Evolutionary conservation across 1,140 invertebrate genomes (phyloP).

Genomic region (Littorina saxatilis): DNA sequence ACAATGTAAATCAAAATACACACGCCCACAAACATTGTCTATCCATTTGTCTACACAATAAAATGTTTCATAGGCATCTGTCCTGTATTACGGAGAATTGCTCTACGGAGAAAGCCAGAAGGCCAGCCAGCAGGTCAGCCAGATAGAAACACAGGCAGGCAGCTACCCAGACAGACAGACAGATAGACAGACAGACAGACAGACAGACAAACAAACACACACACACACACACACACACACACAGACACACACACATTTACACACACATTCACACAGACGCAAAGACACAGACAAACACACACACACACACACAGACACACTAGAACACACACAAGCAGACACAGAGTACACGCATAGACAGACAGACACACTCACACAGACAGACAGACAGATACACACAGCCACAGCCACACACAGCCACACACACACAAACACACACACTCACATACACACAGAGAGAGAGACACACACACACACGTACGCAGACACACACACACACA

Average conservation of each 20-base stretch:
- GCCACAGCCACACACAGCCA: background rate
- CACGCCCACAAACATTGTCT: no score
- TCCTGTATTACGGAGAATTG: no score
- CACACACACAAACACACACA: slow-evolving; percentile 1
- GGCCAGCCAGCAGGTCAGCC: no score
- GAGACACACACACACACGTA: slow-evolving; percentile 8
- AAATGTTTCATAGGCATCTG: no score
- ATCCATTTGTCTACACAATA: no score
- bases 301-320: background rate
- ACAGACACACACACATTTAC: no score
- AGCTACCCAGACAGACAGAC: slow-evolving; percentile 14
- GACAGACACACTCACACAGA: background rate
- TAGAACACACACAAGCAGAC: background rate
- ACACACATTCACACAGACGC: background rate
- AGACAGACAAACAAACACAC: slow-evolving; percentile 9
- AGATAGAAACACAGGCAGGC: background rate
- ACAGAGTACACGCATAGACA: background rate
- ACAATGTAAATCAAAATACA: no score
- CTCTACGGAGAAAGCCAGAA: no score
- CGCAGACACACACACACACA: background rate
- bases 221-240: background rate
- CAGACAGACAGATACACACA: background rate
- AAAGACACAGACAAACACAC: background rate
- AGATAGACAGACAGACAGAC: background rate
- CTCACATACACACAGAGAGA: background rate